These are phyloP conservation scores for Empidonax traillii DNA, from an alignment of 2,113 vertebrate genomes.

Conservation along the genomic window DNA sequence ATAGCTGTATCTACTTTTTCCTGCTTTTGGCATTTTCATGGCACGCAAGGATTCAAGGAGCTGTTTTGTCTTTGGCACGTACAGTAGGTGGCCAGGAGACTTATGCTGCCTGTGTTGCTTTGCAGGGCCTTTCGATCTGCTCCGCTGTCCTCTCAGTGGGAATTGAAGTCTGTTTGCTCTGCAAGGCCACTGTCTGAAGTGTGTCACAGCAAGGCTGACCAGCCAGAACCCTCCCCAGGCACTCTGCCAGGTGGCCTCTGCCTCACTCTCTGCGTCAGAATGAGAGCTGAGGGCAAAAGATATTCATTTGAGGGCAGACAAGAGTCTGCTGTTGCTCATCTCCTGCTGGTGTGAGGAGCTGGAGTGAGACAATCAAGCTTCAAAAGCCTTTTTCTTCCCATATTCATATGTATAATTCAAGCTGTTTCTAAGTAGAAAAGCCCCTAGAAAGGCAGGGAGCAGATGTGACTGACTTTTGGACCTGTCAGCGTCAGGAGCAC, in stretches of 20 bases:
- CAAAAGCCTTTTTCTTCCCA: background rate
- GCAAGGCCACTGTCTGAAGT: background rate
- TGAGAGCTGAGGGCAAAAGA: background rate
- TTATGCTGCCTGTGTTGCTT: background rate
- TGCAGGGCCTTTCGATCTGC: background rate
- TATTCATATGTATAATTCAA: background rate
- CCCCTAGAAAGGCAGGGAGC: background rate
- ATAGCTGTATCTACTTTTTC: background rate
- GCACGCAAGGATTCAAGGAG: background rate
- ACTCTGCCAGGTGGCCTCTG: background rate
- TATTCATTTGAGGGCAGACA: background rate
- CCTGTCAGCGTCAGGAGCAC: background rate
- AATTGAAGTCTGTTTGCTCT: background rate
- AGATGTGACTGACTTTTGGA: fast-evolving
- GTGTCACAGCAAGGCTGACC: background rate
- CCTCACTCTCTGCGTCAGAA: fast-evolving
- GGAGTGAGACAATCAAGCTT: background rate
- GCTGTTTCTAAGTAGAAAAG: background rate
- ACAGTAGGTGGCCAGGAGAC: background rate
- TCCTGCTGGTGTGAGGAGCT: background rate
- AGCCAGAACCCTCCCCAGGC: background rate
- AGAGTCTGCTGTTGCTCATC: background rate
- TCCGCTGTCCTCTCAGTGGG: background rate
- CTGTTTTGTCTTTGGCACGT: background rate
- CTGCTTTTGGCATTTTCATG: background rate